phyloP scores from a whole-genome alignment of 37 sponge, comb jelly and placozoan genomes.

The Hexactinellida sp. region DNA sequence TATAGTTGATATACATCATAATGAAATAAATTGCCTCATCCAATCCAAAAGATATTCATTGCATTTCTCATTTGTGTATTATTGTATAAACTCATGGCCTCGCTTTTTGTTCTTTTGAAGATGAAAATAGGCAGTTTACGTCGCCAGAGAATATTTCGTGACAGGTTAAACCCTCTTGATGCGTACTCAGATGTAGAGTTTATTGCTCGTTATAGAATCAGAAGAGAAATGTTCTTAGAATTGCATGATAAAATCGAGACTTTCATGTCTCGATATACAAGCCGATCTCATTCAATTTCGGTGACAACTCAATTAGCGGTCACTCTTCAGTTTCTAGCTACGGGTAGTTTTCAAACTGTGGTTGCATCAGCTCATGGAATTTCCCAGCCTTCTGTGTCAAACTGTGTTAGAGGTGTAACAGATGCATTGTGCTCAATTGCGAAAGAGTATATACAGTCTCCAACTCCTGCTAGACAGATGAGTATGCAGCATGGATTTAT shows the following conservation, averaged over 20 bases:
- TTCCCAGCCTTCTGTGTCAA: constrained; percentile 5
- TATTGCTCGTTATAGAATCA: neutral
- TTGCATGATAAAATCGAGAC: neutral
- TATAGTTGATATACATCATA: no score
- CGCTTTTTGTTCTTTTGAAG: neutral
- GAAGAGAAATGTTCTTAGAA: neutral
- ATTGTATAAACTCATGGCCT: neutral
- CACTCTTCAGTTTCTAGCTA: neutral
- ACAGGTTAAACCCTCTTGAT: neutral
- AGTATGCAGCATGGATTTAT: neutral
- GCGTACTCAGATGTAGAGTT: neutral
- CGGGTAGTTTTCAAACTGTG: neutral
- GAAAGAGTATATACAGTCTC: neutral
- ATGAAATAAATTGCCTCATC: no score
- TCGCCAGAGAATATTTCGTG: neutral
- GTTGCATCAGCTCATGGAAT: neutral
- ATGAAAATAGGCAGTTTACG: neutral
- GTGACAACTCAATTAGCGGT: neutral
- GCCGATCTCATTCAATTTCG: neutral
- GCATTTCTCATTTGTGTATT: no score
- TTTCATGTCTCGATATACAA: neutral
- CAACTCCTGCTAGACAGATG: neutral
- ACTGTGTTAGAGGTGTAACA: neutral
- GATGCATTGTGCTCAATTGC: neutral
- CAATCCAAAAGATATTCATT: no score